A percentile compares a stretch with the other conserved stretches of the same genome.
Conservation (phyloP, 2,113 vertebrate species). For the Marcusenius ussheri region DNA sequence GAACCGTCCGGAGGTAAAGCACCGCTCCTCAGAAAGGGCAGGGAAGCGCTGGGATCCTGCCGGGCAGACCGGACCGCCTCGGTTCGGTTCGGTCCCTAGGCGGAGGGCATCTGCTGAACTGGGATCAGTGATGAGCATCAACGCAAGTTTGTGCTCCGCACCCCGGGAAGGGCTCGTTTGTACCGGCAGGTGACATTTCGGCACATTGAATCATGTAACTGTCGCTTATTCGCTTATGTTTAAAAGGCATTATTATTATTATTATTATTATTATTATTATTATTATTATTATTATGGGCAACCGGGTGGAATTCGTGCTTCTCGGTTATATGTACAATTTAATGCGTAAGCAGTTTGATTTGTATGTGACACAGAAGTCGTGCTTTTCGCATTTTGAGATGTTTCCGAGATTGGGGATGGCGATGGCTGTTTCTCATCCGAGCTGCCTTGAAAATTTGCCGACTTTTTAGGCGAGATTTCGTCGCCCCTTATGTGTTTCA, state of each 20-base stretch:
- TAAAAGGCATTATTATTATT: background rate
- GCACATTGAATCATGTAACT: background rate
- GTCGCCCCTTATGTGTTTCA: background rate
- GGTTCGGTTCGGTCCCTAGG: background rate
- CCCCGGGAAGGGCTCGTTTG: background rate
- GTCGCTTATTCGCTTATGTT: background rate
- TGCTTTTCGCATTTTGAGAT: background rate
- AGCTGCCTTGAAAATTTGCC: background rate
- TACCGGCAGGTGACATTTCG: conserved; percentile 1
- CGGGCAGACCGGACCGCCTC: background rate
- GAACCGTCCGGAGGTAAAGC: background rate
- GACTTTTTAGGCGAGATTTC: background rate
- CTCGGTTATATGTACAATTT: background rate
- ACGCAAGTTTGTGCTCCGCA: background rate
- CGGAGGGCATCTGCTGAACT: background rate
- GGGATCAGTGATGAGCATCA: background rate
- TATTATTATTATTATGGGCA: background rate
- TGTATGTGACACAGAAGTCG: background rate
- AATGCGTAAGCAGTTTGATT: background rate
- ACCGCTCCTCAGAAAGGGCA: background rate
- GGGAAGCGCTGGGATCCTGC: background rate
- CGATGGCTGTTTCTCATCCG: background rate
- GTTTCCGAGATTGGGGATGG: background rate
- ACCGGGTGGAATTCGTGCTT: background rate
- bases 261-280: background rate